These are phyloP conservation scores for Anneissia japonica DNA, from an alignment of 35 echinoderm and acorn worm genomes.

Conservation along the genomic window DNA sequence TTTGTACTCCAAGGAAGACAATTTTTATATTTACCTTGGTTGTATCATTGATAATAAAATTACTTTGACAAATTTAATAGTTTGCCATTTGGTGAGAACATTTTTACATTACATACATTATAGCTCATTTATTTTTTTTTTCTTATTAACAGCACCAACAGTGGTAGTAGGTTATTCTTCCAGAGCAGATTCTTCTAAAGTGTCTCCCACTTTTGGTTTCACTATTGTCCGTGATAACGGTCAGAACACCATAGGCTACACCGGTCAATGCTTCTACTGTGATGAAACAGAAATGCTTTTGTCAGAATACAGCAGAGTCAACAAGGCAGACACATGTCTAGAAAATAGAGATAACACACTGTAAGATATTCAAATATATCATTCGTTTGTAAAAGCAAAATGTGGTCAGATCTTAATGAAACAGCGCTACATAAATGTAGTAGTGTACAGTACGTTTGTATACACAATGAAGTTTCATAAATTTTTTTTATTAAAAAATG, in stretches of 20 bases:
- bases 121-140: not conserved
- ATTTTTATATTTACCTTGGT: too few species aligned
- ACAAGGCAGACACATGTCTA: not conserved
- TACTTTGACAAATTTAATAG: too few species aligned
- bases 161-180: not conserved
- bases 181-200: not conserved
- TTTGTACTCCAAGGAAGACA: too few species aligned
- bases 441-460: too few species aligned
- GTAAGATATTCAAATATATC: not conserved
- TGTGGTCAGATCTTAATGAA: too few species aligned
- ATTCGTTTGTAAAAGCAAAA: too few species aligned
- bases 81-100: not conserved
- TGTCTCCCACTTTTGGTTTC: constrained; percentile 6
- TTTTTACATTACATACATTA: not conserved
- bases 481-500: too few species aligned
- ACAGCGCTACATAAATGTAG: too few species aligned
- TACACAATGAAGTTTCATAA: too few species aligned
- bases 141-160: not conserved
- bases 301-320: not conserved
- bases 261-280: not conserved
- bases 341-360: not conserved
- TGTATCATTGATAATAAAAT: too few species aligned
- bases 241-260: not conserved
- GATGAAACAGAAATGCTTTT: not conserved
- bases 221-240: constrained; percentile 9